These are phyloP conservation scores for Nephrotoma appendiculata DNA, from an alignment of 2,888 invertebrate species.

Conservation along the genomic window DNA sequence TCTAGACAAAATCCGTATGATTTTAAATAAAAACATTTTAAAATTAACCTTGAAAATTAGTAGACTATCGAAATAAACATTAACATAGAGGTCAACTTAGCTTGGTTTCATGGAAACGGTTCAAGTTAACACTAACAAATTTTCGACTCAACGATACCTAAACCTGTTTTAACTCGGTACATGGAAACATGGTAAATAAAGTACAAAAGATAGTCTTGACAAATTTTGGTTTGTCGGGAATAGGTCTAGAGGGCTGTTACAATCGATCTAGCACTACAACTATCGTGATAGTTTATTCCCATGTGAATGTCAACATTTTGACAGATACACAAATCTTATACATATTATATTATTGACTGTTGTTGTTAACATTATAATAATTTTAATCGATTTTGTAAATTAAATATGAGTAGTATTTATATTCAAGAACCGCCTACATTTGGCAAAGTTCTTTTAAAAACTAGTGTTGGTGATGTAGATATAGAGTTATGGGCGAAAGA, in stretches of 20 bases:
- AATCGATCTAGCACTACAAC: not conserved
- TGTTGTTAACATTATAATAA: not conserved
- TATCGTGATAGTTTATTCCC: not conserved
- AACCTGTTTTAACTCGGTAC: no score
- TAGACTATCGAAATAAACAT: no score
- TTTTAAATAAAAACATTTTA: no score
- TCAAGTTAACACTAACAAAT: no score
- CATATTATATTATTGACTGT: not conserved
- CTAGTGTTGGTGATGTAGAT: constrained; percentile 92
- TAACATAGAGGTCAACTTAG: no score
- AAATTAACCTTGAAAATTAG: no score
- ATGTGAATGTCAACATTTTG: not conserved
- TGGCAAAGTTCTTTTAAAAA: constrained; percentile 86
- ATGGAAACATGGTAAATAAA: no score
- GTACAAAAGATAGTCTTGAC: no score
- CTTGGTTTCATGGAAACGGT: no score
- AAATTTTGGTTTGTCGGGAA: not conserved
- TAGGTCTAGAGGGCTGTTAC: not conserved
- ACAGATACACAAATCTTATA: not conserved
- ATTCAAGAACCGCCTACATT: constrained; percentile 92
- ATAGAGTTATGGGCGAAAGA: constrained; percentile 97
- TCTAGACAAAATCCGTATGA: no score
- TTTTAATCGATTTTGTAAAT: not conserved
- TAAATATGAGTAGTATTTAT: constrained; percentile 89
- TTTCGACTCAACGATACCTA: no score